Conservation (phyloP, 2,113 vertebrate genomes). For the Abramis brama region DNA sequence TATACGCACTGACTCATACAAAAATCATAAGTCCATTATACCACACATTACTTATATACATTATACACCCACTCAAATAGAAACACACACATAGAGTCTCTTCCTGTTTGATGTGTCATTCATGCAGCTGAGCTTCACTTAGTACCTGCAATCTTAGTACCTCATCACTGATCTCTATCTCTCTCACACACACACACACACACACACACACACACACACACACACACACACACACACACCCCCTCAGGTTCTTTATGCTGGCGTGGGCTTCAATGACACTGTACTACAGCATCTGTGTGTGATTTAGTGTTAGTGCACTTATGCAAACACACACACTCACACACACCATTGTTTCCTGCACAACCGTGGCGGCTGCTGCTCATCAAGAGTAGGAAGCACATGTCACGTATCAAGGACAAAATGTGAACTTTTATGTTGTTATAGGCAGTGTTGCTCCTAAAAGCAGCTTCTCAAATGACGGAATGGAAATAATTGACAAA, state of each 20-base stretch:
- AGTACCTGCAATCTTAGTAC: background rate
- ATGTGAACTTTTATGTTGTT: background rate
- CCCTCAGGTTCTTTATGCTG: no score
- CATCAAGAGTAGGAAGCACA: background rate
- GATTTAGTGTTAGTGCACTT: background rate
- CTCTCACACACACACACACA: background rate
- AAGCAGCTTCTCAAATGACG: background rate
- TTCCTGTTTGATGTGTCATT: background rate
- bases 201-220: background rate
- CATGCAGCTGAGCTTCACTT: background rate
- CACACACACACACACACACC: background rate
- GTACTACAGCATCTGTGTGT: background rate
- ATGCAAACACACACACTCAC: background rate
- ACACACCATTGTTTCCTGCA: slow-evolving; percentile 12
- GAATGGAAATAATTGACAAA: background rate
- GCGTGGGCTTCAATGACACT: background rate
- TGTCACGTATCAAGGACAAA: background rate
- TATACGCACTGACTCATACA: background rate
- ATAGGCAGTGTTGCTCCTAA: background rate
- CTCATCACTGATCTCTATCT: background rate
- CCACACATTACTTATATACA: background rate
- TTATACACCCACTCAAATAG: background rate
- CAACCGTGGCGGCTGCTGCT: background rate
- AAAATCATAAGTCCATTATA: background rate
- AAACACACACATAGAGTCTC: background rate